These are phyloP conservation scores for Ficedula albicollis DNA, from an alignment of 2,797 vertebrate genomes.

Conservation along the genomic window DNA sequence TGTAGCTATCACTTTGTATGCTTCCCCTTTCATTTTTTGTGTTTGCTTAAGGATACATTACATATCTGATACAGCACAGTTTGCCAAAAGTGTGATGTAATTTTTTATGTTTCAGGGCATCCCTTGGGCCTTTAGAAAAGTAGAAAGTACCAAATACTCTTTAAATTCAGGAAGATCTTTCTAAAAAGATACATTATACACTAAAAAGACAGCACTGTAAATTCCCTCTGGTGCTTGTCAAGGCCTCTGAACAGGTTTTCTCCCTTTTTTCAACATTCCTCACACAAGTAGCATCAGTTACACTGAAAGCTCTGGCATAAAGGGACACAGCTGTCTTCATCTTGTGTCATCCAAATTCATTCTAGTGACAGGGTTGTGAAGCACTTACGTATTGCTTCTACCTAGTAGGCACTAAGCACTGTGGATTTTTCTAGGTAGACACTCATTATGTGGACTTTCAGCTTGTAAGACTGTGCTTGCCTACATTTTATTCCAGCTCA, in stretches of 20 bases:
- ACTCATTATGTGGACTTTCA: not conserved
- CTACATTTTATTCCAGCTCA: not conserved
- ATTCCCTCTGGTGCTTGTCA: constrained; percentile 22
- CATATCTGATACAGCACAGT: not conserved
- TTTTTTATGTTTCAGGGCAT: not conserved
- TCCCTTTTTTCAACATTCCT: not conserved
- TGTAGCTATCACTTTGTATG: not conserved
- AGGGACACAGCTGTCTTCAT: not conserved
- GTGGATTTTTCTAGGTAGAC: not conserved
- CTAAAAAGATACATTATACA: not conserved
- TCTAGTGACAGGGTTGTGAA: not conserved
- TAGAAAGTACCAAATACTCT: not conserved
- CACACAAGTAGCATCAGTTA: not conserved
- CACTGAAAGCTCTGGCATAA: not conserved
- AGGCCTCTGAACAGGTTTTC: not conserved
- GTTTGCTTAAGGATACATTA: not conserved
- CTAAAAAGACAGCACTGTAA: not conserved
- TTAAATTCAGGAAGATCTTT: not conserved
- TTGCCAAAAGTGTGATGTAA: not conserved
- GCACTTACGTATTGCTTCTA: not conserved
- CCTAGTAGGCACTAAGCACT: not conserved
- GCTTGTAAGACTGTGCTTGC: not conserved
- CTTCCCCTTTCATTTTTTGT: not conserved
- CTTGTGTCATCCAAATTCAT: not conserved
- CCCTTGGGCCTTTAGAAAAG: not conserved